phyloP scores from a whole-genome alignment of 2,797 vertebrate species.

The Sebastes aleutianus region DNA sequence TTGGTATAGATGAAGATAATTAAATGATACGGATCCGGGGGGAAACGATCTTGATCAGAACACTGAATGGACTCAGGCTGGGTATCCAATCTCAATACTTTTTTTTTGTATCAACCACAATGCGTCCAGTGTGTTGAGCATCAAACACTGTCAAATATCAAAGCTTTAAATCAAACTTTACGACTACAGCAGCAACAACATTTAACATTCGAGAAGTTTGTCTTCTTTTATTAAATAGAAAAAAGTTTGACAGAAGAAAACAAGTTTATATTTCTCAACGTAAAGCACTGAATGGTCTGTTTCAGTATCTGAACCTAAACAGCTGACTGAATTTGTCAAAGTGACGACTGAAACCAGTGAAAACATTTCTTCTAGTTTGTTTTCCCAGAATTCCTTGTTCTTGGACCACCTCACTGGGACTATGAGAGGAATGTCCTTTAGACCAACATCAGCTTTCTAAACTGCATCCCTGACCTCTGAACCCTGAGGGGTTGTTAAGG shows the following conservation, averaged over 20 bases:
- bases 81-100: neutral
- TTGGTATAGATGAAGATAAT: neutral
- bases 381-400: slow-evolving; percentile 14
- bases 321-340: neutral
- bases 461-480: slow-evolving; percentile 38
- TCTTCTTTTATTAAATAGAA: too few species aligned
- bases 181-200: neutral
- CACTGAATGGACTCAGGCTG: neutral
- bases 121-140: neutral
- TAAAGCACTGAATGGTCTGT: neutral
- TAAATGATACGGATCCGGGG: neutral
- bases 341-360: neutral
- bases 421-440: slow-evolving; percentile 30
- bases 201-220: neutral
- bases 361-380: neutral
- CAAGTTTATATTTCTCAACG: neutral
- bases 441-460: slow-evolving; percentile 6
- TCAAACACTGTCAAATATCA: neutral
- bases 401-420: neutral
- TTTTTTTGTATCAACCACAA: neutral
- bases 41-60: neutral
- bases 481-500: neutral
- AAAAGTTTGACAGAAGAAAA: too few species aligned
- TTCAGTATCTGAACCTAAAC: neutral
- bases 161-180: neutral